These are phyloP conservation scores for Hemibagrus guttatus DNA, from an alignment of 2,797 vertebrate species.

Conservation along the genomic window DNA sequence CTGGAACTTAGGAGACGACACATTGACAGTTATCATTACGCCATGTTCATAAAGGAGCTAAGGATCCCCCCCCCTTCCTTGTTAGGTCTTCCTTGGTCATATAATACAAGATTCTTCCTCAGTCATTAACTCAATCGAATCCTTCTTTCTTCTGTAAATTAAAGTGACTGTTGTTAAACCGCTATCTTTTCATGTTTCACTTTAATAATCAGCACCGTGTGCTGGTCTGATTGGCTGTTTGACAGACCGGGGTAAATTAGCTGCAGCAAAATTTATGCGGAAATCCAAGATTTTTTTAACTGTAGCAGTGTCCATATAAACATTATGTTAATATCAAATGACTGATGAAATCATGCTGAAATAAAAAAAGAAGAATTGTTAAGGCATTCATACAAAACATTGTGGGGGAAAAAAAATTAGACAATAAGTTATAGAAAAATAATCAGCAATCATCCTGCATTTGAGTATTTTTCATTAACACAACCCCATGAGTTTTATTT, in stretches of 20 bases:
- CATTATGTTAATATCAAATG: background rate
- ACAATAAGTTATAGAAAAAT: background rate
- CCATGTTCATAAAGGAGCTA: no score
- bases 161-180: background rate
- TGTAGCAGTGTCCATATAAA: background rate
- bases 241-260: background rate
- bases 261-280: background rate
- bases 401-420: background rate
- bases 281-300: background rate
- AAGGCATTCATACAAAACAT: background rate
- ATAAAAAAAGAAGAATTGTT: background rate
- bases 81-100: background rate
- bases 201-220: background rate
- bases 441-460: background rate
- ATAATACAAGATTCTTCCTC: background rate
- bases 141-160: background rate
- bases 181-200: background rate
- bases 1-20: background rate
- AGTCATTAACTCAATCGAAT: no score
- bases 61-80: no score
- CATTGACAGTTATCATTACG: background rate
- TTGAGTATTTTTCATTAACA: background rate
- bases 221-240: background rate
- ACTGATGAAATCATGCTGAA: background rate
- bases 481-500: background rate